These are phyloP conservation scores for Gyrodactylus bullatarudis DNA, from an alignment of 1,140 invertebrate species.

Conservation along the genomic window DNA sequence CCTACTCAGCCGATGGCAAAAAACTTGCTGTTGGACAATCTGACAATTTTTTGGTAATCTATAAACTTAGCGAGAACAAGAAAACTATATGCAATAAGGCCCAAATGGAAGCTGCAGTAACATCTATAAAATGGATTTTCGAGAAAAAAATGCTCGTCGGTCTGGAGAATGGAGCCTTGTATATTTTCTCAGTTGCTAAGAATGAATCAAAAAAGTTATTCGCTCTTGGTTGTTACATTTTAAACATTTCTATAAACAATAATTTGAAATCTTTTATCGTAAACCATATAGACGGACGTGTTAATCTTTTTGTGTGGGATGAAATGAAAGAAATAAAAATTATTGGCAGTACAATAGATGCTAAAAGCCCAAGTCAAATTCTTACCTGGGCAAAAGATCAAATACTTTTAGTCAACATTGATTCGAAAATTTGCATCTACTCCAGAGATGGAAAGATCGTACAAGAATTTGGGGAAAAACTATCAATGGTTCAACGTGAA, in stretches of 20 bases:
- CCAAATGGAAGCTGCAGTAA: background rate
- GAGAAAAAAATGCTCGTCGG: background rate
- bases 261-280: background rate
- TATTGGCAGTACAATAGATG: background rate
- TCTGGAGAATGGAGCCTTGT: background rate
- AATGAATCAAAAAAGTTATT: background rate
- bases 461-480: too few relatives aligned
- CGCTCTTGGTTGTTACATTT: background rate
- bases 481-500: background rate
- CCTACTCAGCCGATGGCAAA: background rate
- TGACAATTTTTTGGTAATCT: background rate
- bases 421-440: background rate
- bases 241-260: background rate
- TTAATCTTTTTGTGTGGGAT: background rate
- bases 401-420: background rate
- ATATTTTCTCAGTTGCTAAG: background rate
- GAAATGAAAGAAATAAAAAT: background rate
- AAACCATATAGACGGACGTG: background rate
- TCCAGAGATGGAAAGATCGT: too few relatives aligned
- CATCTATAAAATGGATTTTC: background rate
- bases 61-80: background rate
- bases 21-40: background rate
- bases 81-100: too few relatives aligned
- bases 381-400: background rate
- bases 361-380: background rate